phyloP scores from a whole-genome alignment of 2,888 invertebrate genomes.

The Drosophila mettleri region DNA sequence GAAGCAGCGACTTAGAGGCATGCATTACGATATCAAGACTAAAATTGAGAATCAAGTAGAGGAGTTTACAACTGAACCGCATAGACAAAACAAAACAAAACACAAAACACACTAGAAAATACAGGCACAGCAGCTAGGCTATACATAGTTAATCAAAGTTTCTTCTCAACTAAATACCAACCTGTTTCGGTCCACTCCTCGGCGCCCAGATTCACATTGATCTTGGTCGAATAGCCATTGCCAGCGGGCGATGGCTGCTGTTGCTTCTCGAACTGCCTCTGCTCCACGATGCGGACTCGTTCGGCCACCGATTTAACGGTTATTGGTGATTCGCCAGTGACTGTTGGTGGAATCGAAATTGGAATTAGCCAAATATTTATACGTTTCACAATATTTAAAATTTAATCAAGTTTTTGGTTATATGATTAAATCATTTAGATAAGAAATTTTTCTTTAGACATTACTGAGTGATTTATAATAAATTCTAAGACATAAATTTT shows the following conservation, averaged over 20 bases:
- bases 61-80: constrained; percentile 68
- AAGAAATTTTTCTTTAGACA: not conserved
- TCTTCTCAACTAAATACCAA: constrained; percentile 51
- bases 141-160: constrained; percentile 17
- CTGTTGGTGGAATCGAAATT: constrained; percentile 11
- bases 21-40: constrained; percentile 55
- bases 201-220: constrained; percentile 85
- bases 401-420: not conserved
- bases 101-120: constrained; percentile 45
- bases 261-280: constrained; percentile 74
- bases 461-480: not conserved
- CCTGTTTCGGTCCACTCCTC: constrained; percentile 81
- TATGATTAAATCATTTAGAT: not conserved
- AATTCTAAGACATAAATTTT: not conserved
- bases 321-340: constrained; percentile 41
- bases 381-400: not conserved
- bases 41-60: constrained; percentile 65
- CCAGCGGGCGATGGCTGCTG: constrained; percentile 56
- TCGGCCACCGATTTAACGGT: constrained; percentile 85
- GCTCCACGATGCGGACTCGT: constrained; percentile 85
- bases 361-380: not conserved
- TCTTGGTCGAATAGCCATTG: constrained; percentile 87
- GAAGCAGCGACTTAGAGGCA: constrained; percentile 55
- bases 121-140: constrained; percentile 50
- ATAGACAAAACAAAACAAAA: constrained; percentile 70